phyloP scores from a whole-genome alignment of 2,888 invertebrate genomes.

The Mechanitis mazaeus region DNA sequence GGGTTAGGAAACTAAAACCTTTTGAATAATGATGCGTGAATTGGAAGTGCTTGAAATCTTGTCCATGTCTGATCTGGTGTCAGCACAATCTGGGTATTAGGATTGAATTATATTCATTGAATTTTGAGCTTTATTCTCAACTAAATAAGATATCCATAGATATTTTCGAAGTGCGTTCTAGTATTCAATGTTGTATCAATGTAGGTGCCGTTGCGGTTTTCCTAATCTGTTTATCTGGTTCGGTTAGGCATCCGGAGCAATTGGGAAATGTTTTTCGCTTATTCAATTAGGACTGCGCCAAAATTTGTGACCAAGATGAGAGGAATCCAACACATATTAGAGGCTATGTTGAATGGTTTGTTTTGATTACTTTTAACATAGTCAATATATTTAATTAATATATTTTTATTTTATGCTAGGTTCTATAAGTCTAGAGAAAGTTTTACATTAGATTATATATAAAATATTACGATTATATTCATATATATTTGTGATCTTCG shows the following conservation, averaged over 20 bases:
- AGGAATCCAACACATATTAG: background rate
- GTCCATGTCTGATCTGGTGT: conserved; percentile 8
- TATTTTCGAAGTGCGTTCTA: background rate
- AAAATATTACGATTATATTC: too few relatives aligned
- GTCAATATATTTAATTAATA: too few relatives aligned
- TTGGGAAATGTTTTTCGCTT: conserved; percentile 24
- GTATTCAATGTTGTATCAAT: conserved; percentile 21
- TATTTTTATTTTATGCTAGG: too few relatives aligned
- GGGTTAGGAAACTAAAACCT: conserved; percentile 14
- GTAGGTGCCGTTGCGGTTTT: conserved; percentile 25
- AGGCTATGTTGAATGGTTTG: too few relatives aligned
- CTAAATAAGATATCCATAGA: conserved; percentile 4
- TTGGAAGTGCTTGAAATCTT: conserved; percentile 17
- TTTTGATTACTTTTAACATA: too few relatives aligned
- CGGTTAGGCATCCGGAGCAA: conserved; percentile 21
- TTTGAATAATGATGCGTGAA: conserved; percentile 24
- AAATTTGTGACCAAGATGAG: conserved; percentile 8
- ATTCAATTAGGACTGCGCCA: conserved; percentile 24
- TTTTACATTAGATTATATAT: too few relatives aligned
- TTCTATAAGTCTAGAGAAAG: too few relatives aligned
- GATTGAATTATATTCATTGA: background rate
- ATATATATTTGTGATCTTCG: too few relatives aligned
- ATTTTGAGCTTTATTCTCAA: conserved; percentile 20
- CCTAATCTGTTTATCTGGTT: conserved; percentile 28
- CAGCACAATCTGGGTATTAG: conserved; percentile 10